Conservation (phyloP, 2,113 vertebrate genomes). For the Osmerus eperlanus region DNA sequence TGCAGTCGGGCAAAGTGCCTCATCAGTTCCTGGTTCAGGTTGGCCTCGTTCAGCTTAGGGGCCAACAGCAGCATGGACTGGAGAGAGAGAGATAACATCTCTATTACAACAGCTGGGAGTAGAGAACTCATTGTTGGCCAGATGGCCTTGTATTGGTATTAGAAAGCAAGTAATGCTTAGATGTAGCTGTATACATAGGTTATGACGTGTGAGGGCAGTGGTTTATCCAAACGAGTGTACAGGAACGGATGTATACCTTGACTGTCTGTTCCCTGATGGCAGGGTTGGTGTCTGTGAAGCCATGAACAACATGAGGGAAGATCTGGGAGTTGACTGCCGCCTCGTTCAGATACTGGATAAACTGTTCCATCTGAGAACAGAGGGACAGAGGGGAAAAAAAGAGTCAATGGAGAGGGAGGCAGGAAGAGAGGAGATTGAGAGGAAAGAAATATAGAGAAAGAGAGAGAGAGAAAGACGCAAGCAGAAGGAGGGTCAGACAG, state of each 20-base stretch:
- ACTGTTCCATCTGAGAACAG: conserved; percentile 84
- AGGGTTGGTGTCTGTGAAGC: conserved; percentile 92
- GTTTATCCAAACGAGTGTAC: neutral
- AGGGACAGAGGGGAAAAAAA: conserved; percentile 1
- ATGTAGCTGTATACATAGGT: neutral
- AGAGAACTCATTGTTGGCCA: neutral
- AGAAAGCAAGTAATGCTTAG: neutral
- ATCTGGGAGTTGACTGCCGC: conserved; percentile 90
- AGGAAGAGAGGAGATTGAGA: neutral
- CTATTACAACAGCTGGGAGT: neutral
- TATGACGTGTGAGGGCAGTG: neutral
- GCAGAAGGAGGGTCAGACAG: too few species aligned
- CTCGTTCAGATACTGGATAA: conserved; percentile 89
- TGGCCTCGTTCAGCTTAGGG: conserved; percentile 84
- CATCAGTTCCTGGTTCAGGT: conserved; percentile 89
- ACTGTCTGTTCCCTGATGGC: conserved; percentile 93
- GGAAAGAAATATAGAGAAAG: neutral
- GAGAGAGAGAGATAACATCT: neutral
- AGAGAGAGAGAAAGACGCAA: too few species aligned
- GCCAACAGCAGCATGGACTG: conserved; percentile 91
- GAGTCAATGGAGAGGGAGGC: neutral
- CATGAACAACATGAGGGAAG: conserved; percentile 88
- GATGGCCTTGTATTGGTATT: too few species aligned
- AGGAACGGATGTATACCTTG: conserved; percentile 70
- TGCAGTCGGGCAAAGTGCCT: conserved; percentile 90